These are phyloP conservation scores for Euborellia annulipes DNA, from an alignment of 1,140 invertebrate species.

Conservation along the genomic window DNA sequence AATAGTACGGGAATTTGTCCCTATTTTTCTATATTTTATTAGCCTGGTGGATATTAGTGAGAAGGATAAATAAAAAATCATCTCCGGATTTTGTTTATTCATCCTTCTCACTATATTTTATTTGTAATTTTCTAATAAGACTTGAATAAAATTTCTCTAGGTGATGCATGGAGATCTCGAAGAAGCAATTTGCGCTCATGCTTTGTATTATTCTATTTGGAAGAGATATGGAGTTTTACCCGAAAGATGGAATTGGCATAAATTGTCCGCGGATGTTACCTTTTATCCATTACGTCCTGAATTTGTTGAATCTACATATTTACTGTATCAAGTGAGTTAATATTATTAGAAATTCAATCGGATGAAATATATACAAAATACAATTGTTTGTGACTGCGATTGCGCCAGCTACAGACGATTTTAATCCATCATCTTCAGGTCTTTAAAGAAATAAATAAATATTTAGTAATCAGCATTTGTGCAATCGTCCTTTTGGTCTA, in stretches of 20 bases:
- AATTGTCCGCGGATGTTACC: constrained; percentile 39
- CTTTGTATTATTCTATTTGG: constrained; percentile 51
- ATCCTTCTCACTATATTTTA: too few relatives aligned
- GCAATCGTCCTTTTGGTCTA: too few relatives aligned
- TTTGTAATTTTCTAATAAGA: too few relatives aligned
- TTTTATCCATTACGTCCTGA: constrained; percentile 55
- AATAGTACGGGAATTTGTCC: too few relatives aligned
- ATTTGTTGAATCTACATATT: constrained; percentile 51
- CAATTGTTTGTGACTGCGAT: background rate
- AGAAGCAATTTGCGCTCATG: constrained; percentile 54
- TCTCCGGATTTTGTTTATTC: too few relatives aligned
- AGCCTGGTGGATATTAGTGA: too few relatives aligned
- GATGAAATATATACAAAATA: too few relatives aligned
- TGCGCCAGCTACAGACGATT: background rate
- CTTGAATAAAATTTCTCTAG: too few relatives aligned
- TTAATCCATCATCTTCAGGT: background rate
- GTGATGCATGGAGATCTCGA: constrained; percentile 51
- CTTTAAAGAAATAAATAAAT: background rate
- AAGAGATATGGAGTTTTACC: constrained; percentile 45
- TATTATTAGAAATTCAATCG: background rate
- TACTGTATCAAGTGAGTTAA: constrained; percentile 37
- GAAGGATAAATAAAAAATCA: too few relatives aligned
- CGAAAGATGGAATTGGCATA: constrained; percentile 53
- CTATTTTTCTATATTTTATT: too few relatives aligned
- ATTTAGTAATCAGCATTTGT: background rate